Evolutionary conservation across 2,113 vertebrate species (phyloP).

Genomic region (Ariopsis seemanni): DNA sequence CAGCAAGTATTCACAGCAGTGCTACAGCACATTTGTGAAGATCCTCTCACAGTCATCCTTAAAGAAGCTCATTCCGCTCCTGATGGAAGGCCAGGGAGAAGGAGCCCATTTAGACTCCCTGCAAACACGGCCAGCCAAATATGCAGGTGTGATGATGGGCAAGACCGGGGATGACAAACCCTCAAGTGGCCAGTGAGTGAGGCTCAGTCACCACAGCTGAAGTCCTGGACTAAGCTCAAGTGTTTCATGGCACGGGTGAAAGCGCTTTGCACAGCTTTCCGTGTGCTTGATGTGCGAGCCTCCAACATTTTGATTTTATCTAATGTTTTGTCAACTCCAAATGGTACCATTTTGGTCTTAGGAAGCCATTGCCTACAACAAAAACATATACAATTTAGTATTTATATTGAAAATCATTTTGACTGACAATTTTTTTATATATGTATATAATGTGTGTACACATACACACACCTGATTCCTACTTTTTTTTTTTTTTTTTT

Average conservation of each 20-base stretch:
- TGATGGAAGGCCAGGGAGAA: slow-evolving; percentile 10
- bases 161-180: slow-evolving; percentile 34
- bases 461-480: not conserved
- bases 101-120: slow-evolving; percentile 1
- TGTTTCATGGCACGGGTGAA: slow-evolving; percentile 88
- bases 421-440: too few relatives aligned
- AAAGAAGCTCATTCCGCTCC: slow-evolving; percentile 58
- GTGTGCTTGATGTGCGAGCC: slow-evolving; percentile 82
- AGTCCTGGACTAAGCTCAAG: slow-evolving; percentile 78
- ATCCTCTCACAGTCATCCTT: slow-evolving; percentile 81
- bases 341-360: slow-evolving; percentile 93
- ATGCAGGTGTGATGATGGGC: slow-evolving; percentile 25
- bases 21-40: slow-evolving; percentile 73
- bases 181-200: slow-evolving; percentile 21
- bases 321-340: slow-evolving; percentile 84
- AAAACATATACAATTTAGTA: not conserved
- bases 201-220: slow-evolving; percentile 78
- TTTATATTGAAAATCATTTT: not conserved
- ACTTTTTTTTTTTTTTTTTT: not conserved
- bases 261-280: slow-evolving; percentile 87
- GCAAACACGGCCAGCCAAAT: slow-evolving; percentile 32
- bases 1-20: slow-evolving; percentile 75
- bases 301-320: slow-evolving; percentile 92
- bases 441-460: too few relatives aligned
- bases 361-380: slow-evolving; percentile 95